Base-by-base conservation (phyloP, 1,140 invertebrate species). In the Pygmarrhopalites habei region DNA sequence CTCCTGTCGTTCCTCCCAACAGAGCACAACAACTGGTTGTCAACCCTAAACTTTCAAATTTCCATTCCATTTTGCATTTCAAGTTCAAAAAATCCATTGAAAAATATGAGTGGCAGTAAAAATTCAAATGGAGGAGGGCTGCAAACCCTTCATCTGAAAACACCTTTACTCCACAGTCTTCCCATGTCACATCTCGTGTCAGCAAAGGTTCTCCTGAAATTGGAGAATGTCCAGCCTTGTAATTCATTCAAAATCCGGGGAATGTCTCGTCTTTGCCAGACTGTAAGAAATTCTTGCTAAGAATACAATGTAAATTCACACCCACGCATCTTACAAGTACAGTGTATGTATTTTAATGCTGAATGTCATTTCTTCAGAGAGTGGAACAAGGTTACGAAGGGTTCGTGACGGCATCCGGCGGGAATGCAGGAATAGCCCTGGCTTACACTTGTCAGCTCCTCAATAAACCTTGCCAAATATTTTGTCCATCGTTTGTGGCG, bases 181-280 rank as follows among this genome's bases (percentile, higher is more conserved):
- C 64, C 72, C 1, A 60, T 81, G 43, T 74, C 75, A 21, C 70
- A 74, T 51, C 56, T 71, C 4, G 64, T 67, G 53, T 74, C 72
- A 19, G 72, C 69, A 57, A 63, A 72, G 58, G 78, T 81, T 21
- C 78, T 73, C 59, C 65, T 81, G 2, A 81, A 81, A 67, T 68
- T 81, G 52, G 80, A 82, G 39, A 81, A 81, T 66, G 71, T 74
- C 2, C 80, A 81, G 65, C 77, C 79, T 19, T 74, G 76, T 23
- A 78, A 78, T 10, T 80, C 79, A 4, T 82, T 81, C 66, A 82
- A 82, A 70, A 74, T 80, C 4, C 67, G 80, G 58, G 80, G 80
- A 21, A 77, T 82, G 62, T 75, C 76, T 19, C 63, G 75, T 64
- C 63, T 76, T 14, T 76, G 77, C 68, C 66, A 74, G 64, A 74